These are phyloP conservation scores for Tauraco erythrolophus DNA, from an alignment of 2,113 vertebrate genomes.

Conservation along the genomic window DNA sequence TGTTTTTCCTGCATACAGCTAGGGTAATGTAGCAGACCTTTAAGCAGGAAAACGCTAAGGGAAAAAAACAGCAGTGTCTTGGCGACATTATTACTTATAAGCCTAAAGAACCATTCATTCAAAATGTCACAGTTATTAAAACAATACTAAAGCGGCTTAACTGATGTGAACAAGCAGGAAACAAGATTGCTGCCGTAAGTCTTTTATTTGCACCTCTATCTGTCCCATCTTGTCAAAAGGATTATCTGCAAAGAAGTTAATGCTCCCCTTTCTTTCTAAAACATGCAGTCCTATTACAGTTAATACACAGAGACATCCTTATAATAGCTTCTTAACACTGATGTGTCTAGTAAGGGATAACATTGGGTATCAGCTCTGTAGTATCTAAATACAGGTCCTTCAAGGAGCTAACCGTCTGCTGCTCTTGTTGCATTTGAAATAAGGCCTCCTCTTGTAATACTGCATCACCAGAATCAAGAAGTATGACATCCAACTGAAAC, in stretches of 20 bases:
- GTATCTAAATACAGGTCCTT: neutral
- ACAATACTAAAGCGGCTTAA: neutral
- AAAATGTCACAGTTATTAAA: neutral
- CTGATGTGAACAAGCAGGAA: neutral
- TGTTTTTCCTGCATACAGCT: neutral
- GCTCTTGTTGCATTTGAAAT: neutral
- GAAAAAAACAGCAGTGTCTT: neutral
- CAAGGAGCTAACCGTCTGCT: neutral
- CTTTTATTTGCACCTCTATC: neutral
- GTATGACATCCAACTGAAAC: neutral
- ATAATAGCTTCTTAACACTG: neutral
- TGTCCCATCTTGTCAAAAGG: neutral
- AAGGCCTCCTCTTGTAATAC: neutral
- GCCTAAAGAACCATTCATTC: neutral
- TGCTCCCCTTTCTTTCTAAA: neutral
- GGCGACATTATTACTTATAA: neutral
- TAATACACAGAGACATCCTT: neutral
- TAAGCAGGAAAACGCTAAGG: neutral
- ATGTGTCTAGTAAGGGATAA: neutral
- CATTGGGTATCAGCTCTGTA: rapidly evolving
- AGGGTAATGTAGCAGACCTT: neutral
- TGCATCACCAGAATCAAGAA: neutral
- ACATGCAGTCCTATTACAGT: neutral
- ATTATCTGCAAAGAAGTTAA: neutral
- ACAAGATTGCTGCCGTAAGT: neutral